phyloP scores from a whole-genome alignment of 2,797 vertebrate genomes.

The Coranthus polyacanthus region DNA sequence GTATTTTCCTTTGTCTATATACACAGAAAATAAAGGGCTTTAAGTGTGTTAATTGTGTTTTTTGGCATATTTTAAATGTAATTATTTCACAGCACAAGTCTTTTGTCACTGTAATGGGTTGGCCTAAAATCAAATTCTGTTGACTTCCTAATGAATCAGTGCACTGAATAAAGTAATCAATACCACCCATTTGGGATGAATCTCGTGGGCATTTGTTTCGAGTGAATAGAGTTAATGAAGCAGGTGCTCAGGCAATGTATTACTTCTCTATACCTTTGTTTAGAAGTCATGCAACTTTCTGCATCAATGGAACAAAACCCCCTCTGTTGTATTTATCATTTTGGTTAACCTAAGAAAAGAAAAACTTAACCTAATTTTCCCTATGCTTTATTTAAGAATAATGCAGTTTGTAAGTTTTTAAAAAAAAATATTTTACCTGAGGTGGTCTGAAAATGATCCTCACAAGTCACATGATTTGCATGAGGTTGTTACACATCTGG shows the following conservation, averaged over 20 bases:
- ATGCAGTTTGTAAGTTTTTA: not conserved
- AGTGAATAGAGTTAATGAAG: not conserved
- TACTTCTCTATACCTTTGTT: conserved; percentile 1
- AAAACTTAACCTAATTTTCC: not conserved
- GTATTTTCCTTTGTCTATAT: too few relatives aligned
- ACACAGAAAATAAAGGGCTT: conserved; percentile 49
- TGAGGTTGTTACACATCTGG: not conserved
- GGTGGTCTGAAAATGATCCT: not conserved
- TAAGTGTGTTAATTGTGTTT: conserved; percentile 13
- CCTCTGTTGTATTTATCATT: too few relatives aligned
- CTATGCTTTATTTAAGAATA: not conserved
- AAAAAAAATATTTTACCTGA: not conserved
- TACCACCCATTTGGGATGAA: conserved; percentile 2
- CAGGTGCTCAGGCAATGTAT: not conserved
- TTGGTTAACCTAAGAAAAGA: too few relatives aligned
- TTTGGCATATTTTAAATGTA: conserved; percentile 8
- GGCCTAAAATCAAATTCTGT: not conserved
- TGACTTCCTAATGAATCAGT: conserved; percentile 23
- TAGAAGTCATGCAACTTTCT: not conserved
- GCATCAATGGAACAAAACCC: too few relatives aligned
- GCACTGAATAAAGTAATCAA: conserved; percentile 67
- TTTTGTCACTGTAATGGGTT: conserved; percentile 13
- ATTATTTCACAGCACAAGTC: conserved; percentile 13
- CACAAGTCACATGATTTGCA: conserved; percentile 41
- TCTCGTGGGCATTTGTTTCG: not conserved